Percentiles rank a stretch among this genome's conserved stretches.
These are phyloP conservation scores for Apteryx mantelli DNA, from an alignment of 2,113 vertebrate genomes.

Conservation along the genomic window DNA sequence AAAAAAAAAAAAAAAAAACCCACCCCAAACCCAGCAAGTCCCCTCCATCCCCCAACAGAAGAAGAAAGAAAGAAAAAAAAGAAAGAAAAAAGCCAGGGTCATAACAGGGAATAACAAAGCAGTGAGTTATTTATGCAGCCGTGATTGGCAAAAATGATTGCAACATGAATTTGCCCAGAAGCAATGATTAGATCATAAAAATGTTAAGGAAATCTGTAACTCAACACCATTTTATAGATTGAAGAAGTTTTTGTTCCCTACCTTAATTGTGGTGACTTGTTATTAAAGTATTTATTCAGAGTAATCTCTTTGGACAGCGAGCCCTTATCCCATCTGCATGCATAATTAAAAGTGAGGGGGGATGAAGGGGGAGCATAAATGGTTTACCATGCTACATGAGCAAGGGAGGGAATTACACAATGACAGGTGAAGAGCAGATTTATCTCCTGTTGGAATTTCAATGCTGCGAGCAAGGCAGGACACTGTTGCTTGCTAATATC, in stretches of 20 bases:
- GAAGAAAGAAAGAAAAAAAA: not conserved
- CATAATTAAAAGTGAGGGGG: conserved; percentile 69
- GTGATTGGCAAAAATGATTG: conserved; percentile 77
- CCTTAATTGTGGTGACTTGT: conserved; percentile 69
- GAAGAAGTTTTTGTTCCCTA: conserved; percentile 70
- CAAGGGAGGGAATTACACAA: conserved; percentile 60
- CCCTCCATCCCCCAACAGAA: not conserved
- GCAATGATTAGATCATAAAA: conserved; percentile 77
- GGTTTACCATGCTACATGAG: conserved; percentile 64
- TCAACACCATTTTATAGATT: conserved; percentile 73
- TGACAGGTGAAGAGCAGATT: conserved; percentile 67
- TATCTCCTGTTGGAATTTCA: conserved; percentile 69
- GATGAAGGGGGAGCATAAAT: conserved; percentile 53
- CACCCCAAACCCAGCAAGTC: not conserved
- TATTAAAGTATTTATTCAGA: conserved; percentile 75
- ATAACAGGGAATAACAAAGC: conserved; percentile 75
- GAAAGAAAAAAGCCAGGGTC: conserved; percentile 31
- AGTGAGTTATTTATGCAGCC: conserved; percentile 74
- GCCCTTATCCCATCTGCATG: conserved; percentile 70
- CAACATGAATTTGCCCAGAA: conserved; percentile 77
- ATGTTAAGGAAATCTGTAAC: conserved; percentile 78
- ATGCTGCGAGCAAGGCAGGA: conserved; percentile 63
- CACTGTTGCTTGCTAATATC: conserved; percentile 69
- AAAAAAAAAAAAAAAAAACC: not conserved
- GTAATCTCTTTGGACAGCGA: conserved; percentile 74